phyloP scores from a whole-genome alignment of 2,797 vertebrate species.

The Rhabdomys pumilio region DNA sequence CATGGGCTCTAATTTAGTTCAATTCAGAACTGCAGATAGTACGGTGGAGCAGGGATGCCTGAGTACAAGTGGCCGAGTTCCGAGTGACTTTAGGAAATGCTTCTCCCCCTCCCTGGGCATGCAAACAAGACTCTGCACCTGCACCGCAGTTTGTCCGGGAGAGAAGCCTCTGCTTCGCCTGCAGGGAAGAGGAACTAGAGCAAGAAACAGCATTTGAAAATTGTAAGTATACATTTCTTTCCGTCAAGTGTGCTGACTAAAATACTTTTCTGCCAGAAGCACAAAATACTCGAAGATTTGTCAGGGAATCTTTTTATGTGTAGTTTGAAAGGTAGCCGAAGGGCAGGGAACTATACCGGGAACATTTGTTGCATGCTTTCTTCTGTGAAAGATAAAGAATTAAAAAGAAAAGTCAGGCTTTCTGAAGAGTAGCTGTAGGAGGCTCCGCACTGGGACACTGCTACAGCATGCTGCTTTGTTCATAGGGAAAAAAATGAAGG shows the following conservation, averaged over 20 bases:
- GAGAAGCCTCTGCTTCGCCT: constrained; percentile 4
- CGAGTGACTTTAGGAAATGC: constrained; percentile 84
- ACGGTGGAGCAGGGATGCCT: constrained; percentile 88
- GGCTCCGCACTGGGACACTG: constrained; percentile 83
- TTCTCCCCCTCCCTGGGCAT: constrained; percentile 75
- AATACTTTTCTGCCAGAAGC: neutral
- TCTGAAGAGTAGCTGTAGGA: constrained; percentile 84
- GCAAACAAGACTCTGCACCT: constrained; percentile 86
- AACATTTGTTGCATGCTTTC: constrained; percentile 77
- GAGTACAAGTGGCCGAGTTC: constrained; percentile 86
- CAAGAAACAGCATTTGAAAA: constrained; percentile 73
- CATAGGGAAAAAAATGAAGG: constrained; percentile 86
- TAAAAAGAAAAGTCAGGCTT: constrained; percentile 65
- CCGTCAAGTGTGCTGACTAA: constrained; percentile 67
- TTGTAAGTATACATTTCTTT: constrained; percentile 88
- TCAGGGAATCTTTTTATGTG: neutral
- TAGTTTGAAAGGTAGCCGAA: neutral
- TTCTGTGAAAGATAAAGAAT: constrained; percentile 59
- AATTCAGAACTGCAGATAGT: constrained; percentile 93
- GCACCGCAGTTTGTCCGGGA: constrained; percentile 5
- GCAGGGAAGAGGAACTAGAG: constrained; percentile 68
- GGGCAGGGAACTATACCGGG: constrained; percentile 63
- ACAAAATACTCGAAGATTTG: neutral
- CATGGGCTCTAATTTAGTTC: constrained; percentile 93
- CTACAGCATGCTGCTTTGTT: constrained; percentile 89